Evolutionary conservation across 2,888 invertebrate species (phyloP), one percentile per base, ranked within the genome.

Genomic region (Oxytorus armatus): DNA sequence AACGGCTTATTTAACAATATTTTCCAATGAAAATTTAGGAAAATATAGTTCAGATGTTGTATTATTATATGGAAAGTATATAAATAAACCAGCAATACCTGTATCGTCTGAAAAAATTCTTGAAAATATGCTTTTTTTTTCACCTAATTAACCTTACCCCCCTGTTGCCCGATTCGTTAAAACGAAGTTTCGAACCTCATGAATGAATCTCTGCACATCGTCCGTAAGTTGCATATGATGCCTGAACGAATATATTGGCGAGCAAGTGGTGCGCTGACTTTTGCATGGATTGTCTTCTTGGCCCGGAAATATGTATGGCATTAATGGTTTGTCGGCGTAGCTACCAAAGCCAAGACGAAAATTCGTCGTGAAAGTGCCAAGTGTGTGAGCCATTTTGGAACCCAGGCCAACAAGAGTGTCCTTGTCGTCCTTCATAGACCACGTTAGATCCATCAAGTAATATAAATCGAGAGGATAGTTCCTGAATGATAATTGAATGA

Each of bases 391-490:
- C 59, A 96, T 90, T 85, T 94, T 94, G 42, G 93, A 94, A 18
- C 95, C 94, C 63, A 96, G 88, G 10, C 93, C 94, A 0, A 96
- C 95, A 66, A 98, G 92, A 1, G 96, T 97, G 79, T 95, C 94
- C 88, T 97, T 96, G 91, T 98, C 97, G 84, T 97, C 96, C 88
- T 94, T 94, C 98, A 98, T 98, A 1, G 97, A 97, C 93, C 96
- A 95, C 1, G 98, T 97, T 75, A 98, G 93, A 90, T 98, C 98
- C 96, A 98, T 97, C 85, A 98, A 93, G 88, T 97, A 97, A 92
- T 98, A 98, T 49, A 98, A 93, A 90, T 98, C 98, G 49, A 98
- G 93, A 5, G 96, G 96, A 88, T 97, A 97, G 90, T 98, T 96
- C 90, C 95, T 95, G 80, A 55, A n/a, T n/a, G n/a, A n/a, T n/a